Evolutionary conservation across 2,888 invertebrate genomes (phyloP), one percentile per base, ranked within the genome.

Genomic region (Ceriagrion tenellum): DNA sequence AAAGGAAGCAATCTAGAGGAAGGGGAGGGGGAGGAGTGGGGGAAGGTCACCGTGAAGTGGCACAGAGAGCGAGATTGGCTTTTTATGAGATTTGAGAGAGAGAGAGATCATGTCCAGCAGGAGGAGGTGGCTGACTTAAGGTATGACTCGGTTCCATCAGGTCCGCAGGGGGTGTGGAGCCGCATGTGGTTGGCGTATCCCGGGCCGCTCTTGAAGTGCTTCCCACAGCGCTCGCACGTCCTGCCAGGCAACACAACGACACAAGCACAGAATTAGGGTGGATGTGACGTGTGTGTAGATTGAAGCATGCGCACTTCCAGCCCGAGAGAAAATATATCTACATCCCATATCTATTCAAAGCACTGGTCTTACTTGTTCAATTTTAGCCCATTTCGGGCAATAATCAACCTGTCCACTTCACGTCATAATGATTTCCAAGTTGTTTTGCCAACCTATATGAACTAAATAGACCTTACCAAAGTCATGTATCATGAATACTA

Each of bases 121-220:
- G 69, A 93, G 93, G 93, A 69, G 63, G 47, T 69, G 93, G 93
- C 93, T 93, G 93, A 93, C 93, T 93, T 93, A 69, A 93, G 93
- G 74, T 93, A 93, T 69, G 93, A 93, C 93, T 93, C 93, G 40
- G 93, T 93, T 74, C 93, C 93, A 93, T 93, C 93, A 93, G 93
- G 93, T 93, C 93, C 93, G 93, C 95, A 91, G 55, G 90, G 90
- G 74, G 95, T 90, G 91, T 95, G 95, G 74, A 95, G 91, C 74
- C 95, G 90, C 95, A 95, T 95, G 95, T 95, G 95, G 91, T 95
- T 95, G 95, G 90, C 90, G 95, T 95, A 95, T 90, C 95, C 95
- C 69, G 95, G 95, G 74, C 90, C 90, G 95, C 90, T 90, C 69
- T 90, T 90, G 90, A 95, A 95, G 63, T 90, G 90, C 95, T 95